Evolutionary conservation across 2,797 vertebrate species (phyloP).

Genomic region (Hippoglossus hippoglossus): DNA sequence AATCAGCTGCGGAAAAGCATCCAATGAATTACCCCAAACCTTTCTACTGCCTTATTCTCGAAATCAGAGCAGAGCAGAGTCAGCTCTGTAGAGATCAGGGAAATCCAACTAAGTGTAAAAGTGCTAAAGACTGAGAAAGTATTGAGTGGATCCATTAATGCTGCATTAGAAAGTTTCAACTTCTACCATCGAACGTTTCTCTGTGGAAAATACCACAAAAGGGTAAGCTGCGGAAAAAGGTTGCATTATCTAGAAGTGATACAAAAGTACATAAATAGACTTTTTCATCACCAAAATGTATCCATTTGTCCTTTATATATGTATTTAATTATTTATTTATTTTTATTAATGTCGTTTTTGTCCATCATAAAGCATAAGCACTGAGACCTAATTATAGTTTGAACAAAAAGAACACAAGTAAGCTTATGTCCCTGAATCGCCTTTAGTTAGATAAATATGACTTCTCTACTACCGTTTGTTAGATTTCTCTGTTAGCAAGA

Average conservation of each 20-base stretch:
- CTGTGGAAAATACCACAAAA: background rate
- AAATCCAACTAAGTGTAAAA: background rate
- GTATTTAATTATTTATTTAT: too few species aligned
- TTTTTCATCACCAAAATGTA: too few species aligned
- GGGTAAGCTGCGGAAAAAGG: background rate
- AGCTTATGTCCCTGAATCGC: background rate
- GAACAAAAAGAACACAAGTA: background rate
- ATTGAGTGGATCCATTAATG: background rate
- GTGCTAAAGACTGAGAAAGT: background rate
- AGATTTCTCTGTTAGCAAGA: too few species aligned
- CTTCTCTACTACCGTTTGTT: too few species aligned
- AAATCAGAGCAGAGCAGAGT: too few species aligned
- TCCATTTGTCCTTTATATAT: too few species aligned
- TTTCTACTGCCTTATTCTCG: conserved; percentile 1
- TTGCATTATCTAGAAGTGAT: background rate
- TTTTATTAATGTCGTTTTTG: too few species aligned
- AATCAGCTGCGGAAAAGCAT: conserved; percentile 10
- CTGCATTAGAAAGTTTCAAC: background rate
- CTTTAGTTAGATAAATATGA: background rate
- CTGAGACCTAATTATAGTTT: background rate
- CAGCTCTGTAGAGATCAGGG: background rate
- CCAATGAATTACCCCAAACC: background rate
- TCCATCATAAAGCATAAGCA: background rate
- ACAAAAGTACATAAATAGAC: too few species aligned
- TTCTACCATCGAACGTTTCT: background rate